These are phyloP conservation scores for Lumbricus terrestris DNA, from an alignment of 2,888 invertebrate genomes.

Conservation along the genomic window DNA sequence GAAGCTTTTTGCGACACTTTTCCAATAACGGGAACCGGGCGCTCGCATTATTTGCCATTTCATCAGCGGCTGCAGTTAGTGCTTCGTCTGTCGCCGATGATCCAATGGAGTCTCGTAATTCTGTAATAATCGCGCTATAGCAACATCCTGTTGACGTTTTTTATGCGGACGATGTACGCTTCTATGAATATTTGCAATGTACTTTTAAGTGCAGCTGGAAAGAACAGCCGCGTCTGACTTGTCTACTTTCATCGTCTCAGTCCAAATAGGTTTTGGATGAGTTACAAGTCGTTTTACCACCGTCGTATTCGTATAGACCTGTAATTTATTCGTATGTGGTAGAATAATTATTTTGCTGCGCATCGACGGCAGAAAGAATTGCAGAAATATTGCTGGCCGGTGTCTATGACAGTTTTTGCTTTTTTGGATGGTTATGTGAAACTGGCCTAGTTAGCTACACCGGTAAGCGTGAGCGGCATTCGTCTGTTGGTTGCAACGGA, in stretches of 20 bases:
- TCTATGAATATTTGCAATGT: background rate
- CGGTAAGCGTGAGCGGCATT: too few species aligned
- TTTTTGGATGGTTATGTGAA: background rate
- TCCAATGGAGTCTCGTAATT: background rate
- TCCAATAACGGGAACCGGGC: background rate
- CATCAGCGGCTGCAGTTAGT: background rate
- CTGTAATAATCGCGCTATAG: background rate
- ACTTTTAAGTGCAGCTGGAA: background rate
- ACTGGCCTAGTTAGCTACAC: too few species aligned
- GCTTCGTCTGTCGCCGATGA: background rate
- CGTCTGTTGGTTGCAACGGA: too few species aligned
- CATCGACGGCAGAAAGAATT: background rate
- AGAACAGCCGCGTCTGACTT: background rate
- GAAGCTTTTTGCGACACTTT: background rate
- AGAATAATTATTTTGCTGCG: background rate
- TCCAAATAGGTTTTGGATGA: background rate
- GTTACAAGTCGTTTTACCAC: background rate
- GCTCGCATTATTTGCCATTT: constrained; percentile 3
- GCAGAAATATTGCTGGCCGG: background rate
- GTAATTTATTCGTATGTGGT: background rate
- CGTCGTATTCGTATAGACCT: background rate
- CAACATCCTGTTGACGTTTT: background rate
- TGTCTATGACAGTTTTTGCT: background rate
- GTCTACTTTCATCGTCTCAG: background rate
- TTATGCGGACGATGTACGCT: background rate